Evolutionary conservation across 53 echinoderm and acorn worm genomes (phyloP), one percentile per base, ranked within the genome.

Genomic region (Zoroaster sp.): DNA sequence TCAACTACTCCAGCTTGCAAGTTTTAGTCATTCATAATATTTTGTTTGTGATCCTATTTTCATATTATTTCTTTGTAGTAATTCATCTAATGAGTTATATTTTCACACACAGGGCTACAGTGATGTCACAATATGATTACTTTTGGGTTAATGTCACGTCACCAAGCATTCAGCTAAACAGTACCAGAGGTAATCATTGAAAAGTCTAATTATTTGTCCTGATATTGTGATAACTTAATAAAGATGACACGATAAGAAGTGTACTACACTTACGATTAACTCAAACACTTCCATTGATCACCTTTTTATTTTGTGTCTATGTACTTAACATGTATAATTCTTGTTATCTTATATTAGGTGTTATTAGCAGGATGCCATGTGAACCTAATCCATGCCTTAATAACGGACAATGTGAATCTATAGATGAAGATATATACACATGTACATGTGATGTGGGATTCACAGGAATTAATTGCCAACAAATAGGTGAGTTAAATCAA

Each of bases 361-460:
- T 5, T 41, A 13, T 41, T 49, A 45, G 36, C 4, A 13, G 37
- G 11, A 85, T 31, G 34, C 21, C 21, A 2, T 85, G 85, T 36
- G 85, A 85, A 17, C 71, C 52, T 47, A 85, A 85, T 66, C 85
- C 85, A 7, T 85, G 85, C 67, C 46, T 47, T 14, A 85, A 85
- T 44, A 37, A 35, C 10, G 69, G 77, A 18, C 31, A 23, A n/a
- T 85, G 85, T 71, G 49, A 85, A 4, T 30, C 36, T 5, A 23
- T 71, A 5, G 37, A 46, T 7, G 25, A 10, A 34, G 46, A 39
- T 35, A 20, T 71, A 12, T 85, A 46, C 36, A 70, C 23, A 35
- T 85, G 85, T 21, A 70, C 85, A n/a, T 85, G 85, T 45, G 5
- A 1, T 11, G 20, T 31, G 34, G 85, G 85, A 12, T 85, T 85